phyloP scores from a whole-genome alignment of 2,888 invertebrate genomes.

The Lapara coniferarum region DNA sequence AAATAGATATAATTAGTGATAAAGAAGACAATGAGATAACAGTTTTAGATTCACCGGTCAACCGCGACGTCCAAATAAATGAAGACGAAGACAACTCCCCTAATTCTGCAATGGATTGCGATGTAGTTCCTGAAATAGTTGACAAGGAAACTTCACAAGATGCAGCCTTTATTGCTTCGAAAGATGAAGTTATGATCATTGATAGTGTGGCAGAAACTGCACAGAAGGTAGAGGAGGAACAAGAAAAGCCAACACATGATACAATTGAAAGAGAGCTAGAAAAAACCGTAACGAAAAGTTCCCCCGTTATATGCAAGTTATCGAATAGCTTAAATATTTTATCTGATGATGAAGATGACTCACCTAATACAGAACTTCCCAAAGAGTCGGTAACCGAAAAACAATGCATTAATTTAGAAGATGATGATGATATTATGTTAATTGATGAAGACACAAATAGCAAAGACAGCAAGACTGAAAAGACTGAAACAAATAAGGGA shows the following conservation, averaged over 20 bases:
- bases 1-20: conserved; percentile 19
- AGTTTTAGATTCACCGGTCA: conserved; percentile 1
- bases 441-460: conserved; percentile 64
- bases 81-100: conserved; percentile 17
- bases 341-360: conserved; percentile 72
- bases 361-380: conserved; percentile 20
- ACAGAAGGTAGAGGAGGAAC: conserved; percentile 10
- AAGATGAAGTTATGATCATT: conserved; percentile 17
- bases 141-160: conserved; percentile 30
- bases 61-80: conserved; percentile 9
- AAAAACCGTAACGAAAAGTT: conserved; percentile 32
- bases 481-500: conserved; percentile 26
- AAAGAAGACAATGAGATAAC: conserved; percentile 16
- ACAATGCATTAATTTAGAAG: conserved; percentile 66
- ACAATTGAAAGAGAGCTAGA: conserved; percentile 24
- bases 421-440: conserved; percentile 76
- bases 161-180: background rate
- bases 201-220: conserved; percentile 26
- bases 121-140: conserved; percentile 26
- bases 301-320: conserved; percentile 55
- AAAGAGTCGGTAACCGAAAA: conserved; percentile 43
- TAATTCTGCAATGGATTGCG: conserved; percentile 19
- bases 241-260: conserved; percentile 11
- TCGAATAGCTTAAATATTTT: conserved; percentile 71
- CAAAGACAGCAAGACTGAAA: conserved; percentile 38